A percentile compares a stretch with the other conserved stretches of the same genome.
phyloP scores from a whole-genome alignment of 2,113 vertebrate species.

The Hyla sarda region DNA sequence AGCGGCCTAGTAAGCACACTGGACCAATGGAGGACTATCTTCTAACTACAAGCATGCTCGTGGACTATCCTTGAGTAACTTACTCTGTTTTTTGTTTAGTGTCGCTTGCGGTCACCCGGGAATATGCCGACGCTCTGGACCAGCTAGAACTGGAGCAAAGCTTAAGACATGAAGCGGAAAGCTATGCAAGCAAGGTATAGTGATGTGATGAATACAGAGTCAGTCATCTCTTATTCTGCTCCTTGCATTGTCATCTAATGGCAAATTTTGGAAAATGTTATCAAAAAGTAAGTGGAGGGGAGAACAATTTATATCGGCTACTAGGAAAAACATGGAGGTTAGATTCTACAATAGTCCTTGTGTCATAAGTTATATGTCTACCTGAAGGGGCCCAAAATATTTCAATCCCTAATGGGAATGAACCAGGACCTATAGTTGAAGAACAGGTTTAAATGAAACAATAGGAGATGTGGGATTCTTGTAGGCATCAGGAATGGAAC shows the following conservation, averaged over 20 bases:
- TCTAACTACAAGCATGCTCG: background rate
- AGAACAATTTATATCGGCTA: too few species aligned
- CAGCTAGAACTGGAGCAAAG: slow-evolving; percentile 78
- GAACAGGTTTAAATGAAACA: background rate
- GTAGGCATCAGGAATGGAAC: background rate
- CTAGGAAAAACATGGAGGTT: too few species aligned
- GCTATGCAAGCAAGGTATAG: slow-evolving; percentile 78
- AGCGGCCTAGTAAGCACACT: too few species aligned
- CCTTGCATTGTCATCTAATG: too few species aligned
- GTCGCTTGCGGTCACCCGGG: slow-evolving; percentile 75
- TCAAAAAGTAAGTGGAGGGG: background rate
- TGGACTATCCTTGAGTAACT: background rate
- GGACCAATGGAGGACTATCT: background rate
- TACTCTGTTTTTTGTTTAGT: slow-evolving; percentile 64
- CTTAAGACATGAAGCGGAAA: slow-evolving; percentile 75
- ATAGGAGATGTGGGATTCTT: background rate
- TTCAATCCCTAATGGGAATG: background rate
- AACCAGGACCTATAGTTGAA: background rate
- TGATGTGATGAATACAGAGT: background rate
- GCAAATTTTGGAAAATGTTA: background rate
- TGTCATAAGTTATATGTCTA: too few species aligned
- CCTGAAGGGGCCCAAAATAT: background rate
- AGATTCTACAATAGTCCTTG: too few species aligned
- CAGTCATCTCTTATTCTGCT: background rate
- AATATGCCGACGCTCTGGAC: slow-evolving; percentile 75